A percentile compares a stretch with the other conserved stretches of the same genome.
These are phyloP conservation scores for Anadara kagoshimensis DNA, from an alignment of 1,140 invertebrate genomes.

Conservation along the genomic window DNA sequence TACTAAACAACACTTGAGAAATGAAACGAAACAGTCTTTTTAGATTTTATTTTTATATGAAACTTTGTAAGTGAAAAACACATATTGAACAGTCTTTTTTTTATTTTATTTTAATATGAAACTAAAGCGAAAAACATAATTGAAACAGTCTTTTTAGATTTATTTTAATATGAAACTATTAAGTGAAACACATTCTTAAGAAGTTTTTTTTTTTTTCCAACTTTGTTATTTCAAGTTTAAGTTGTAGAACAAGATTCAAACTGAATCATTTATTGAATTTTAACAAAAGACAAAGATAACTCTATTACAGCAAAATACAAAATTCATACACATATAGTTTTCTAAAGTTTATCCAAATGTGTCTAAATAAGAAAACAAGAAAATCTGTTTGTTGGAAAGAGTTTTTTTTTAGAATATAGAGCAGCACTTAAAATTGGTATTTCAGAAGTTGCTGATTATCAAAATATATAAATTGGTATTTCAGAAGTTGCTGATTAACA, in stretches of 20 bases:
- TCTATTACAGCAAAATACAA: too few relatives aligned
- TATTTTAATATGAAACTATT: neutral
- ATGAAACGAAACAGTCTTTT: neutral
- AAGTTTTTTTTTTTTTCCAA: too few relatives aligned
- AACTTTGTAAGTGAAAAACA: neutral
- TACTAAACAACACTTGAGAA: too few relatives aligned
- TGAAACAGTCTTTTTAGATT: neutral
- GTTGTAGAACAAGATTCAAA: too few relatives aligned
- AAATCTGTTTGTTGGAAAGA: neutral
- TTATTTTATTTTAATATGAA: neutral
- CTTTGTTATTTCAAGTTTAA: too few relatives aligned
- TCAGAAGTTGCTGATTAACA: neutral
- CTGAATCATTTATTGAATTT: too few relatives aligned
- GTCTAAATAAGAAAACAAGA: too few relatives aligned
- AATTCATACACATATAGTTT: too few relatives aligned
- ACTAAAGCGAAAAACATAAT: neutral
- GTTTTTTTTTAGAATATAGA: conserved; percentile 89
- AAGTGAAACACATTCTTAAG: neutral
- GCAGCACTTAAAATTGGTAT: conserved; percentile 79
- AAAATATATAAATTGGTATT: neutral
- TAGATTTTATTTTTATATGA: neutral
- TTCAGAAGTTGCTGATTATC: neutral
- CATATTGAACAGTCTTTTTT: neutral
- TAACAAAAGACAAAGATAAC: too few relatives aligned
- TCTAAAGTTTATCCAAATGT: too few relatives aligned